Percentiles rank a stretch among this genome's conserved stretches.
Conservation (phyloP, 2,888 invertebrate species). For the Agrochola macilenta region DNA sequence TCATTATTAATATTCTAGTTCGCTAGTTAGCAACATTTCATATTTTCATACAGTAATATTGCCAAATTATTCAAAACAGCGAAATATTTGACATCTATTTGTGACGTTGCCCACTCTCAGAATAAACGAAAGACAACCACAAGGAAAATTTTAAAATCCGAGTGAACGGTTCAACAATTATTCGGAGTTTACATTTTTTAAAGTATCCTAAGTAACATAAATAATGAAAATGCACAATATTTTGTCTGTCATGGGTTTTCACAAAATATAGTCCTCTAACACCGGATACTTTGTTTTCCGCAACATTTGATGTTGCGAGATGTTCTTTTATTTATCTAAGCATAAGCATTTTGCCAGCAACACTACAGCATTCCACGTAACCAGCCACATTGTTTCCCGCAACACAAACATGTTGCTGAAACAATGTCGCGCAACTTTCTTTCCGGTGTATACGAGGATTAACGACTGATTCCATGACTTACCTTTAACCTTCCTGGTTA, state of each 20-base stretch:
- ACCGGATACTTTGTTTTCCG: background rate
- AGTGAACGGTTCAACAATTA: no score
- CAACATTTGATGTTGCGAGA: background rate
- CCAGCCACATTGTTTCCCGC: background rate
- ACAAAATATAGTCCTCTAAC: background rate
- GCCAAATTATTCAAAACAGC: no score
- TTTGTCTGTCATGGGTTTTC: background rate
- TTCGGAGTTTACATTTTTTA: no score
- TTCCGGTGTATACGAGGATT: background rate
- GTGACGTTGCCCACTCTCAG: no score
- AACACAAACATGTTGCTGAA: background rate
- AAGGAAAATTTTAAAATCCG: background rate
- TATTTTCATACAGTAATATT: no score
- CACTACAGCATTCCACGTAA: background rate
- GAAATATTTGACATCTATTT: no score
- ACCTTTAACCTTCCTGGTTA: background rate
- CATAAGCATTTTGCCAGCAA: background rate
- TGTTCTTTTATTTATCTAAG: background rate
- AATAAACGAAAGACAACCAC: background rate
- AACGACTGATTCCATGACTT: constrained; percentile 5
- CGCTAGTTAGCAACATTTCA: no score
- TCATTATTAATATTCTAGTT: no score
- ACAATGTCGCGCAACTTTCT: background rate
- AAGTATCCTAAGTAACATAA: background rate
- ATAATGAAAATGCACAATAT: background rate